Evolutionary conservation across 2,113 vertebrate genomes (phyloP).

Genomic region (Larimichthys polyactis): DNA sequence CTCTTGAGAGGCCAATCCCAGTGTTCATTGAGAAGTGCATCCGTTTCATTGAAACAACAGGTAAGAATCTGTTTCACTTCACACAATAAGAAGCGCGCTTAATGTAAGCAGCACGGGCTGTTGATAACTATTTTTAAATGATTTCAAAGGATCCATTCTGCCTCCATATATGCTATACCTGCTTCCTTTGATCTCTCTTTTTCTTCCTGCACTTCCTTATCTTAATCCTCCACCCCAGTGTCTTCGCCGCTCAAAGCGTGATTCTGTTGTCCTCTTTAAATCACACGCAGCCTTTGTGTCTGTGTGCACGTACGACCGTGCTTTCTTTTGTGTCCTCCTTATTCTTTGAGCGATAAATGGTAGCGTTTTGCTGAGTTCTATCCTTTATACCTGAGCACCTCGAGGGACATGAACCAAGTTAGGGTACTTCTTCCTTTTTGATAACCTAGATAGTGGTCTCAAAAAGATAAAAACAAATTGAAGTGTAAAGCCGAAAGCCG

Average conservation of each 20-base stretch:
- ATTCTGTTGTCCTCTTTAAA: conserved; percentile 22
- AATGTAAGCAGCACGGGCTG: not conserved
- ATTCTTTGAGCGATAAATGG: conserved; percentile 41
- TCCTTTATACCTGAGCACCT: conserved; percentile 1
- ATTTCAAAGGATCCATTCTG: conserved; percentile 9
- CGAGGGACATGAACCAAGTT: not conserved
- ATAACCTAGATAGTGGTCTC: not conserved
- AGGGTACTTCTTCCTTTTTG: not conserved
- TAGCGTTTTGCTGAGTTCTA: conserved; percentile 1
- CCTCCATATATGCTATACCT: conserved; percentile 9
- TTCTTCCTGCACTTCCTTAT: conserved; percentile 19
- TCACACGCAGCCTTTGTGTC: conserved; percentile 11
- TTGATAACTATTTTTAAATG: conserved; percentile 7
- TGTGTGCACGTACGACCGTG: not conserved
- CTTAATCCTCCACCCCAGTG: conserved; percentile 34
- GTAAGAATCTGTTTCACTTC: conserved; percentile 76
- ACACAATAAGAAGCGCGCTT: not conserved
- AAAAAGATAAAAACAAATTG: not conserved
- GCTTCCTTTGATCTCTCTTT: conserved; percentile 19
- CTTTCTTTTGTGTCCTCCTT: conserved; percentile 14
- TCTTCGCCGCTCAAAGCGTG: not conserved
- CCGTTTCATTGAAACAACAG: conserved; percentile 93
- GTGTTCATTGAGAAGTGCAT: conserved; percentile 96
- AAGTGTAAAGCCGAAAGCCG: not conserved
- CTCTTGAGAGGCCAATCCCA: conserved; percentile 90